phyloP scores from a whole-genome alignment of 2,888 invertebrate genomes.

The Drosophila macrospina region DNA sequence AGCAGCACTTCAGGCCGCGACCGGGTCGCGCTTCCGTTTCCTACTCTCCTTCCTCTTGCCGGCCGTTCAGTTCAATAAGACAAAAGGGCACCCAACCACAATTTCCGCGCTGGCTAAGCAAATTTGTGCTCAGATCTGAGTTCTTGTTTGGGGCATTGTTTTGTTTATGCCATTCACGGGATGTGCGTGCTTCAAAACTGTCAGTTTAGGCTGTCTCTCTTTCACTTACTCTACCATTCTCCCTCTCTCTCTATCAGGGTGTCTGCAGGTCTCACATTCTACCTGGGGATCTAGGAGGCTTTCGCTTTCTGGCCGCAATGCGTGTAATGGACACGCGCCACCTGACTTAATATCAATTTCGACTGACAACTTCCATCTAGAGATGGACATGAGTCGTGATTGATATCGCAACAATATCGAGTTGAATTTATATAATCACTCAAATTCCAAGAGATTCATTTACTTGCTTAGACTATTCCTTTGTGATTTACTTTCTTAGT shows the following conservation, averaged over 20 bases:
- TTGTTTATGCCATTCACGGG: slow-evolving; percentile 70
- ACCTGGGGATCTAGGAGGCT: slow-evolving; percentile 50
- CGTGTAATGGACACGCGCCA: slow-evolving; percentile 81
- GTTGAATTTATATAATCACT: no score
- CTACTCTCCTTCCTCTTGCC: slow-evolving; percentile 24
- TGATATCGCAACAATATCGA: no score
- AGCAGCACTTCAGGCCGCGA: slow-evolving; percentile 15
- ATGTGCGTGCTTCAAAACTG: slow-evolving; percentile 74
- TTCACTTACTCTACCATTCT: background rate
- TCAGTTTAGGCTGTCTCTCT: slow-evolving; percentile 44
- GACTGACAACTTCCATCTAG: slow-evolving; percentile 11
- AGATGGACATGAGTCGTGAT: slow-evolving; percentile 6
- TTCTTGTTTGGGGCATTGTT: slow-evolving; percentile 42
- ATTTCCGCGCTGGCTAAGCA: slow-evolving; percentile 71
- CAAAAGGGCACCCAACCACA: slow-evolving; percentile 62
- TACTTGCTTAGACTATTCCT: no score
- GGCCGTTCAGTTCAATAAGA: slow-evolving; percentile 60
- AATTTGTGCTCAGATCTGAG: slow-evolving; percentile 45
- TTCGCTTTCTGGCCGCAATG: slow-evolving; percentile 67
- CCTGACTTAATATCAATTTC: slow-evolving; percentile 81
- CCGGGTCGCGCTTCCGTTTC: slow-evolving; percentile 58
- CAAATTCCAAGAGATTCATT: no score
- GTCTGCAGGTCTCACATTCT: slow-evolving; percentile 2
- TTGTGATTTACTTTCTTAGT: no score
- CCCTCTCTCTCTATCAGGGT: background rate